Conservation (phyloP, 2,888 invertebrate species). For the Drosophila engyochracea region DNA sequence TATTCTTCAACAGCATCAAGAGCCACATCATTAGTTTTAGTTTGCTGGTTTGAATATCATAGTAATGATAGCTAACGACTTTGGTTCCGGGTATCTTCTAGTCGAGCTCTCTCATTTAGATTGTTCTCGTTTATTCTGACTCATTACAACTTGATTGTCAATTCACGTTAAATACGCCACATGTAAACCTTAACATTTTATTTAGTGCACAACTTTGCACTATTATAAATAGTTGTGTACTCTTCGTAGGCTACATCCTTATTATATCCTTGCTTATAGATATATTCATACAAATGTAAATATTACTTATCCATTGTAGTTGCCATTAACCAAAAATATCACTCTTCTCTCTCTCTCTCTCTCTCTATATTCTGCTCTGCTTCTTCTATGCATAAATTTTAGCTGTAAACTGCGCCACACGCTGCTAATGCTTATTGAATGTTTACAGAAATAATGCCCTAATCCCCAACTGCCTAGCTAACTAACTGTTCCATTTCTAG, state of each 20-base stretch:
- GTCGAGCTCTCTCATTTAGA: no score
- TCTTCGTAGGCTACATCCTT: not conserved
- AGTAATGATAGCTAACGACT: not conserved
- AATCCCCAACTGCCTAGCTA: constrained; percentile 9
- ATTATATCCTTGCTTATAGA: not conserved
- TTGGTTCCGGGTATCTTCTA: not conserved
- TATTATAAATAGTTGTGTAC: constrained; percentile 3
- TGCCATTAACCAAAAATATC: constrained; percentile 42
- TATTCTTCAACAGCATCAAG: not conserved
- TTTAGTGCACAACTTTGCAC: not conserved
- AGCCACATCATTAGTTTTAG: not conserved
- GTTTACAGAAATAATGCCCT: not conserved
- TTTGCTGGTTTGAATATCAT: not conserved
- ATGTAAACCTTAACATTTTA: constrained; percentile 18
- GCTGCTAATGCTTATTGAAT: constrained; percentile 41
- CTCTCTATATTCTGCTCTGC: constrained; percentile 42
- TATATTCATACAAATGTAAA: constrained; percentile 5
- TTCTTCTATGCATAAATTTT: constrained; percentile 64
- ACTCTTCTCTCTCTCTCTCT: constrained; percentile 24
- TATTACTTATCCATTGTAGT: constrained; percentile 36
- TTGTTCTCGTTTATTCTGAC: not conserved
- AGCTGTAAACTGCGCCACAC: constrained; percentile 75
- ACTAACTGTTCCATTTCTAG: constrained; percentile 35
- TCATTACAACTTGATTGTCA: not conserved
- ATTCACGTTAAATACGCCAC: not conserved